Evolutionary conservation across 2,888 invertebrate genomes (phyloP), one percentile per base, ranked within the genome.

Genomic region (Xestobium rufovillosum): DNA sequence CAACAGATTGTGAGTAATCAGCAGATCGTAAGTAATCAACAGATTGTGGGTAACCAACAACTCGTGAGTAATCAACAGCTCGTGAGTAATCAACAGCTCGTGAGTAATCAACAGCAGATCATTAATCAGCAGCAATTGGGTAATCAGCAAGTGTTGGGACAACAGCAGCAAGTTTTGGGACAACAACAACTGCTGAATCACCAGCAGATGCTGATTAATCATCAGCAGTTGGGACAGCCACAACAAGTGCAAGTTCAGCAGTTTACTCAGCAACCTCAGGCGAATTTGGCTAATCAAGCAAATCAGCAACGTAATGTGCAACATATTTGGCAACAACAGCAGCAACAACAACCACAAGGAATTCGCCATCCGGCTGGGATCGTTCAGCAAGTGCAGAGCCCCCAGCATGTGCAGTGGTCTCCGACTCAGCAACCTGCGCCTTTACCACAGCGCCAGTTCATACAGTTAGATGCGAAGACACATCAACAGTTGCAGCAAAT

Each of bases 401-500:
- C 50, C 4, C 55, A 56, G 2, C 44, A 60, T 14, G 47, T 57
- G 6, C 60, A 59, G 37, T 62, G 61, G 61, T 48, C 57, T 1
- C 55, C 56, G 1, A 56, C 48, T 30, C 55, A 53, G 32, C 52
- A 51, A 30, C 55, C 45, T 19, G 51, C 48, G 3, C 54, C 57
- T 16, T 52, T 52, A 10, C 70, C 69, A 3, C 72, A 72, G 45
- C 68, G 82, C 1, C 85, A 86, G 55, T 69, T 83, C 38, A 88
- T 88, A 41, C 87, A 87, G 48, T 63, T 88, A 48, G 87, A 88
- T 50, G 83, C 84, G 1, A 83, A 85, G 51, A 85, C 86, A 1
- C 86, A 87, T 57, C 84, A 85, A 8, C 84, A 86, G 50, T 66
- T 87, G 29, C 85, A 87, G 56, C 85, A 85, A 52, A 72, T 76